These are phyloP conservation scores for Amphimallon solstitiale DNA, from an alignment of 2,888 invertebrate genomes.

Conservation along the genomic window DNA sequence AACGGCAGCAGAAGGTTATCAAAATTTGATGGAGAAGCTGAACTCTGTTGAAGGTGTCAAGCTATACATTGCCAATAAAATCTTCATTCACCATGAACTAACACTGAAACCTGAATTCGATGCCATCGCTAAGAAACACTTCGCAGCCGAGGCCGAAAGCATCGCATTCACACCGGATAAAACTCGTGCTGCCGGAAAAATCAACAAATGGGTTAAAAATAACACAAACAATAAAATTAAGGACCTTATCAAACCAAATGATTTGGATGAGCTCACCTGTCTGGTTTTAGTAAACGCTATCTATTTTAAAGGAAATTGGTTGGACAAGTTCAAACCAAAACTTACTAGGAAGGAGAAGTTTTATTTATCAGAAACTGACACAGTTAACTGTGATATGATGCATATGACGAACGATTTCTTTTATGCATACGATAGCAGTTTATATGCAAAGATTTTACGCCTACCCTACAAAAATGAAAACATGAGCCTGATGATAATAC, in stretches of 20 bases:
- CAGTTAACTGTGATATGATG: slow-evolving; percentile 80
- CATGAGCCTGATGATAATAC: slow-evolving; percentile 78
- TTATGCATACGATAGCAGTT: slow-evolving; percentile 64
- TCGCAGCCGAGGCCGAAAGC: slow-evolving; percentile 71
- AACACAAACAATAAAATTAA: slow-evolving; percentile 86
- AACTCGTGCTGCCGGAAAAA: slow-evolving; percentile 66
- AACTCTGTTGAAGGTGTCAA: slow-evolving; percentile 65
- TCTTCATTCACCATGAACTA: slow-evolving; percentile 68
- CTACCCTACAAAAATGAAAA: slow-evolving; percentile 76
- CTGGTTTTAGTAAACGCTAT: slow-evolving; percentile 85
- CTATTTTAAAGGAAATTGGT: slow-evolving; percentile 87
- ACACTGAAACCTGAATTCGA: slow-evolving; percentile 68
- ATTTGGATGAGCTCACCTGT: slow-evolving; percentile 68
- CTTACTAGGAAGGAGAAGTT: slow-evolving; percentile 73
- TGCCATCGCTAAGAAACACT: slow-evolving; percentile 69
- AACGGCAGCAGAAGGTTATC: slow-evolving; percentile 48
- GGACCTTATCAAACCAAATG: slow-evolving; percentile 73
- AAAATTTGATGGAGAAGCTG: slow-evolving; percentile 52
- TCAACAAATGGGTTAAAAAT: slow-evolving; percentile 84
- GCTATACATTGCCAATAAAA: slow-evolving; percentile 76
- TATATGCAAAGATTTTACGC: slow-evolving; percentile 73
- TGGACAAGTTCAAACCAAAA: slow-evolving; percentile 70
- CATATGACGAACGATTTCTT: slow-evolving; percentile 66
- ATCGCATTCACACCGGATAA: slow-evolving; percentile 69
- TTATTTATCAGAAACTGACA: slow-evolving; percentile 66